Evolutionary conservation across 2,113 vertebrate genomes (phyloP), one percentile per base, ranked within the genome.

Genomic region (Sula dactylatra): DNA sequence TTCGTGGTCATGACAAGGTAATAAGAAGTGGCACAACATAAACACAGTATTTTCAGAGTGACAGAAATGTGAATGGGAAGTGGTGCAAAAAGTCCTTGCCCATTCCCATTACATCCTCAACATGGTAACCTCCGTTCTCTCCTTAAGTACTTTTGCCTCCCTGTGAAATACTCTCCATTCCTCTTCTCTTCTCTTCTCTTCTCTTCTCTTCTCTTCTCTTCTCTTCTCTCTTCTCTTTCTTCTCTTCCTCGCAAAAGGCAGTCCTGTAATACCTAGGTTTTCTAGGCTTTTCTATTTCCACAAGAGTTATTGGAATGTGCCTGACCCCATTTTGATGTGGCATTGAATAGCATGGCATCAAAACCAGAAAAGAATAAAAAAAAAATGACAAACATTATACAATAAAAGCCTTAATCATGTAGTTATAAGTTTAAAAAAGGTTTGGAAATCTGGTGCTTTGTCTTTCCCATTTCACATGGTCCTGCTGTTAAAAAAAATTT

Each of bases 381-480:
- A 8, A 47, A 34, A 84, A 32, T 4, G 15, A 78, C 67, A 96
- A 97, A 93, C 13, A 91, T 44, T 42, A 22, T 64, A 69, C 19
- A 78, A 31, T 32, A 79, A 69, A 81, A 94, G 67, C 6, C 38
- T 45, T 92, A 91, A 97, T 88, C 19, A 22, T 86, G 26, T 36
- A 76, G 72, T 79, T 97, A 74, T 76, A 77, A 92, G 49, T 71
- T 95, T 85, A 36, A 91, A 94, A 97, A 88, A 52, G 52, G 12
- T 77, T 86, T 95, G 56, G 76, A 96, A 93, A 40, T 59, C 67
- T 94, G 11, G 47, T 91, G 85, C 72, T 95, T 97, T 97, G 86
- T 97, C 82, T 96, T 92, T 94, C 38, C 49, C 62, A 74, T 96
- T 95, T 97, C 66, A 90, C 29, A 81, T 88, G 86, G 87, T 96